Conservation (phyloP, 2,113 vertebrate species). For the Pontoporia blainvillei region DNA sequence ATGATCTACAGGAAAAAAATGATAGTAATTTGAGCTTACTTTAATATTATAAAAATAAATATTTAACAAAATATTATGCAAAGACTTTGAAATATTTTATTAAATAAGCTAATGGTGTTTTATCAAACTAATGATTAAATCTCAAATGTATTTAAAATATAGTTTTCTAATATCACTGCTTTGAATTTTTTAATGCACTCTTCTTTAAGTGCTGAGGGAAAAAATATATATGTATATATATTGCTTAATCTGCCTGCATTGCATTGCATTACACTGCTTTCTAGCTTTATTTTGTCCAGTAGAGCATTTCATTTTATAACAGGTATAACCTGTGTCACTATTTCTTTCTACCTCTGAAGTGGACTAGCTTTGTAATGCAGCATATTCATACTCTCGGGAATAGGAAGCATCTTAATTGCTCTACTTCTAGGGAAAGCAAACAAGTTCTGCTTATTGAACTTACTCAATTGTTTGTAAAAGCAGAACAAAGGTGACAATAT, state of each 20-base stretch:
- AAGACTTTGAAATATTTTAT: neutral
- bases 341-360: neutral
- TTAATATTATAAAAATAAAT: neutral
- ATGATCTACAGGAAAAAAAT: neutral
- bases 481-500: neutral
- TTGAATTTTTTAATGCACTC: neutral
- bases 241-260: neutral
- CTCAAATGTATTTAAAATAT: neutral
- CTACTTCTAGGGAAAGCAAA: slow-evolving; percentile 12
- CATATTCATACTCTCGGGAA: neutral
- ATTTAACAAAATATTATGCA: neutral
- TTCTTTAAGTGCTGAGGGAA: neutral
- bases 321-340: neutral
- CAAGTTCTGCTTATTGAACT: neutral
- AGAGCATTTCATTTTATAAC: neutral
- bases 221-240: neutral
- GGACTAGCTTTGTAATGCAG: neutral
- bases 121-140: neutral
- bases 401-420: neutral
- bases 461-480: neutral
- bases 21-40: neutral
- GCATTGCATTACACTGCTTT: neutral
- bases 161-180: neutral
- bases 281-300: neutral
- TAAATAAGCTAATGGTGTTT: neutral